These are phyloP conservation scores for Brachionichthys hirsutus DNA, from an alignment of 2,113 vertebrate species.

Conservation along the genomic window DNA sequence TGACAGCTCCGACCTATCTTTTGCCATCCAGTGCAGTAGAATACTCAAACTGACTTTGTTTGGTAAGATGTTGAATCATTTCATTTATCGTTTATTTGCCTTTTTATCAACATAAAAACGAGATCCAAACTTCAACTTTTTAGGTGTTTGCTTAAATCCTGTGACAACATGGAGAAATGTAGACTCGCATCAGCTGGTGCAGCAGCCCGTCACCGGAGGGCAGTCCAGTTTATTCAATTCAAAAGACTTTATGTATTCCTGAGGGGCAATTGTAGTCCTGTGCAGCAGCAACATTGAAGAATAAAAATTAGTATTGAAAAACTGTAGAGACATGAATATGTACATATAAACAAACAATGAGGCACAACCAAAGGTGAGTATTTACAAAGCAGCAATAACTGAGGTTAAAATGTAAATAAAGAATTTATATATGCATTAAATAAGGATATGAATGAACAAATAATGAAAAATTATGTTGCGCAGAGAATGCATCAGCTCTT, in stretches of 20 bases:
- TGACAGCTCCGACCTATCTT: conserved; percentile 98
- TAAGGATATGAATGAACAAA: too few species aligned
- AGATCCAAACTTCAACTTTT: background rate
- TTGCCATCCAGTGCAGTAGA: conserved; percentile 98
- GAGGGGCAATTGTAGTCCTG: too few species aligned
- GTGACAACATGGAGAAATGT: conserved; percentile 2
- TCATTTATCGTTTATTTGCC: background rate
- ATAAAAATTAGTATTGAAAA: too few species aligned
- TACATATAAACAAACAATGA: too few species aligned
- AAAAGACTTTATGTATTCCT: background rate
- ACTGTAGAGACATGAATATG: too few species aligned
- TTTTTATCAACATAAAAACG: background rate
- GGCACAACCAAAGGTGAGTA: too few species aligned
- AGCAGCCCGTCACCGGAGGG: conserved; percentile 55
- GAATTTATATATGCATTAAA: too few species aligned
- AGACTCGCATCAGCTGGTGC: conserved; percentile 24
- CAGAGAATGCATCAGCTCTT: background rate
- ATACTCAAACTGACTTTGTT: conserved; percentile 98
- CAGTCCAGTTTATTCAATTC: conserved; percentile 42
- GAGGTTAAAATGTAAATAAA: too few species aligned
- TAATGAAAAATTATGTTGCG: too few species aligned
- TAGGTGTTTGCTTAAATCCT: background rate
- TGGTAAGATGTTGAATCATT: conserved; percentile 80
- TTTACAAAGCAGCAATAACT: too few species aligned
- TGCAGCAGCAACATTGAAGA: too few species aligned